A percentile compares a stretch with the other conserved stretches of the same genome.
These are phyloP conservation scores for Oppia nitens DNA, from an alignment of 1,140 invertebrate genomes.

Conservation along the genomic window DNA sequence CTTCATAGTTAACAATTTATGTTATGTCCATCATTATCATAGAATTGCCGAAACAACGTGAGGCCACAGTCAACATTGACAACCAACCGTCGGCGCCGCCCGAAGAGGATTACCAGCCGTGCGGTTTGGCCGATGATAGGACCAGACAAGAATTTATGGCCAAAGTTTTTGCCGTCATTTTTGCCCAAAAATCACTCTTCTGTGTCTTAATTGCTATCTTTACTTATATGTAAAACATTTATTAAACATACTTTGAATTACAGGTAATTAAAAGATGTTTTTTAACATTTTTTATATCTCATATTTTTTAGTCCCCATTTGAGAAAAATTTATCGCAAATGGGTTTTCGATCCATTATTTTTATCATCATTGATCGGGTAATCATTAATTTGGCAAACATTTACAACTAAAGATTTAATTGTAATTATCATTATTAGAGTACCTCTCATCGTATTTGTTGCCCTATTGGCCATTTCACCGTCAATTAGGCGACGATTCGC, in stretches of 20 bases:
- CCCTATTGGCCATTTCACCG: neutral
- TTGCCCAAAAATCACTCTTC: neutral
- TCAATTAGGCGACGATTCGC: neutral
- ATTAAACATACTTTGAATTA: too few relatives aligned
- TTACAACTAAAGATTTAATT: neutral
- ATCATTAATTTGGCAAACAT: neutral
- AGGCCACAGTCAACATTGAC: too few relatives aligned
- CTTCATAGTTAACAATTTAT: too few relatives aligned
- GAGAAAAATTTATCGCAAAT: neutral
- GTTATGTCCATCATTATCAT: too few relatives aligned
- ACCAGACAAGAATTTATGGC: neutral
- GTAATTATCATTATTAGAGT: neutral
- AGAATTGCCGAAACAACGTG: too few relatives aligned
- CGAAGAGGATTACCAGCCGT: neutral
- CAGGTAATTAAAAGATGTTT: neutral
- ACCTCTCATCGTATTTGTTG: neutral
- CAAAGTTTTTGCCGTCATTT: neutral
- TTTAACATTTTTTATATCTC: neutral
- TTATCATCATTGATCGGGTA: neutral
- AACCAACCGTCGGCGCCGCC: neutral
- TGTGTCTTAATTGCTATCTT: neutral
- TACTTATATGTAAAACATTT: neutral
- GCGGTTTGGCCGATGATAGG: neutral
- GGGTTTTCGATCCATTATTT: neutral
- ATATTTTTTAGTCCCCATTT: neutral